These are phyloP conservation scores for Hyperopisus bebe DNA, from an alignment of 2,113 vertebrate species.

Conservation along the genomic window DNA sequence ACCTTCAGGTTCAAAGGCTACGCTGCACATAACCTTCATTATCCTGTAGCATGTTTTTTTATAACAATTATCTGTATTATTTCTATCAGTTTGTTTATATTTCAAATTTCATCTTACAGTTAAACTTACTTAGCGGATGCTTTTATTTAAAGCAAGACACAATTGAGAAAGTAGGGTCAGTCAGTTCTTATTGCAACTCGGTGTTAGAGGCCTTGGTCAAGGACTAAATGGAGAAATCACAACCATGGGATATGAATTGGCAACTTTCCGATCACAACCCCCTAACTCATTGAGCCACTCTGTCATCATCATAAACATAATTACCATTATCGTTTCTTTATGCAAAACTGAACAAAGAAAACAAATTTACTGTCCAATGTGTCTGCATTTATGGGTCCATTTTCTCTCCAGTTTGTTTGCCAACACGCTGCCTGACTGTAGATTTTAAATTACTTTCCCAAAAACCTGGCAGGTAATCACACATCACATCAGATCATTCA, in stretches of 20 bases:
- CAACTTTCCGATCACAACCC: background rate
- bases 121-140: background rate
- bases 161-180: background rate
- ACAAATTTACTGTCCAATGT: background rate
- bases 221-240: background rate
- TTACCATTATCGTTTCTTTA: background rate
- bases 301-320: background rate
- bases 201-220: background rate
- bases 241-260: background rate
- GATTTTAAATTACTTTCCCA: background rate
- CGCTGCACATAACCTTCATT: background rate
- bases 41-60: background rate
- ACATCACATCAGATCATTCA: background rate
- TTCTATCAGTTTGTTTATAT: background rate
- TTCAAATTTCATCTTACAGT: background rate
- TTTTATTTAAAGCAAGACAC: background rate
- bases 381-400: background rate
- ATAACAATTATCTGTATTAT: background rate
- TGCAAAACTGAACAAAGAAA: background rate
- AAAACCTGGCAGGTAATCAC: background rate
- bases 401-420: background rate
- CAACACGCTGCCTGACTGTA: background rate
- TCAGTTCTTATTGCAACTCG: background rate
- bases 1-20: background rate
- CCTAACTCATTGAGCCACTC: background rate